phyloP scores from a whole-genome alignment of 2,888 invertebrate species.

The Sphaeridia pumilis region DNA sequence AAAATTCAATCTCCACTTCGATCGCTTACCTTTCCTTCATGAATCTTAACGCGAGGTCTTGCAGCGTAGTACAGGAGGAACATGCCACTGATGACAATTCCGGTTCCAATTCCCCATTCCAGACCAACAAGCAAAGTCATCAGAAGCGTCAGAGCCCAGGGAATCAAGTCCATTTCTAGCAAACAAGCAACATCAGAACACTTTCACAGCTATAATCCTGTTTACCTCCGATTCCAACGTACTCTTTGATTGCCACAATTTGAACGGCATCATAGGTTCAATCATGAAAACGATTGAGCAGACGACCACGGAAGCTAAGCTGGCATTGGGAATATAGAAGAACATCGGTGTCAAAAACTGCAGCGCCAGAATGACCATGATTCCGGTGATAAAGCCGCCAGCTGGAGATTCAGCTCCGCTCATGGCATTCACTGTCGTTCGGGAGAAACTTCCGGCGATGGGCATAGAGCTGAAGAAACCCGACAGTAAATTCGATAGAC shows the following conservation, averaged over 20 bases:
- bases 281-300: constrained; percentile 74
- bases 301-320: constrained; percentile 67
- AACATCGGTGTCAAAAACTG: constrained; percentile 76
- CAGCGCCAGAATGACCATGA: constrained; percentile 66
- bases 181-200: neutral
- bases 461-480: constrained; percentile 29
- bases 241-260: constrained; percentile 73
- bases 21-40: constrained; percentile 54
- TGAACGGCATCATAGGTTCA: constrained; percentile 57
- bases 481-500: constrained; percentile 6
- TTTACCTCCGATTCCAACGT: too few species aligned
- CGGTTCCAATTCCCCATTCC: constrained; percentile 74
- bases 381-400: constrained; percentile 46
- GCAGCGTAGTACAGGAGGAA: constrained; percentile 70
- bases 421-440: constrained; percentile 26
- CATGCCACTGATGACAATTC: constrained; percentile 64
- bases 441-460: constrained; percentile 24
- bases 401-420: constrained; percentile 27
- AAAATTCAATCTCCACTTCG: too few species aligned
- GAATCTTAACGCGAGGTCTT: constrained; percentile 60
- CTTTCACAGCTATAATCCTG: too few species aligned
- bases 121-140: constrained; percentile 68
- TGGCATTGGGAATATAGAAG: constrained; percentile 70
- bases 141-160: constrained; percentile 70
- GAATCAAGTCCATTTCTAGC: constrained; percentile 71